Conservation (phyloP, 2,888 invertebrate genomes). For the Chelonus formosanus region DNA sequence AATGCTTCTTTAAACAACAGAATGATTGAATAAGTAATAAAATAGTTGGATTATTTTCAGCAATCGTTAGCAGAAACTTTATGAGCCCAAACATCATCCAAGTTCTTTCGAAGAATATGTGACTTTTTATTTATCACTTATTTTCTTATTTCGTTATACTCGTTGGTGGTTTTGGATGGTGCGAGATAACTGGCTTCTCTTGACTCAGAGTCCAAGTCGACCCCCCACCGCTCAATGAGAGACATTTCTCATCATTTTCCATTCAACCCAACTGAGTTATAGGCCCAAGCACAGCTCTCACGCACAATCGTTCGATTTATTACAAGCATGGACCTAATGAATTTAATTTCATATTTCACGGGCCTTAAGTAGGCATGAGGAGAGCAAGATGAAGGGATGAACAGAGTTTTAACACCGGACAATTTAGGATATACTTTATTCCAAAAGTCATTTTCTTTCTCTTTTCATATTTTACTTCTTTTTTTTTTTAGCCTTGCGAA, state of each 20-base stretch:
- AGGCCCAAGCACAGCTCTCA: slow-evolving; percentile 46
- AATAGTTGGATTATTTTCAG: slow-evolving; percentile 14
- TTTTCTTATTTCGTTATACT: slow-evolving; percentile 8
- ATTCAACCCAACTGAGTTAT: slow-evolving; percentile 62
- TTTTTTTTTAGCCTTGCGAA: slow-evolving; percentile 5
- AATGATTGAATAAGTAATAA: not conserved
- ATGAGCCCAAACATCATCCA: slow-evolving; percentile 44
- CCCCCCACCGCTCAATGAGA: slow-evolving; percentile 64
- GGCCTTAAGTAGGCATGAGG: slow-evolving; percentile 56
- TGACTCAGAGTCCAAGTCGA: slow-evolving; percentile 37
- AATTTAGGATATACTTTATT: slow-evolving; percentile 20
- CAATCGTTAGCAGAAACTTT: slow-evolving; percentile 58
- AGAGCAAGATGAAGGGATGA: slow-evolving; percentile 18
- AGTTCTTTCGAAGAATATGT: not conserved
- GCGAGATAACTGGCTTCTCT: slow-evolving; percentile 18
- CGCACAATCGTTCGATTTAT: slow-evolving; percentile 63
- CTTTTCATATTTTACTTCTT: slow-evolving; percentile 16
- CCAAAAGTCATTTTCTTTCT: slow-evolving; percentile 13
- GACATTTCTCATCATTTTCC: slow-evolving; percentile 65
- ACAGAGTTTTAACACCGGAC: slow-evolving; percentile 17
- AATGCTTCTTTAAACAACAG: too few relatives aligned
- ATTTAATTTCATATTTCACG: slow-evolving; percentile 64
- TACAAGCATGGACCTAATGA: slow-evolving; percentile 61
- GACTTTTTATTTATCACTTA: slow-evolving; percentile 9
- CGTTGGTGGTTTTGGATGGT: slow-evolving; percentile 18